A percentile compares a stretch with the other conserved stretches of the same genome.
Conservation (phyloP, 2,797 vertebrate species). For the Sebastes minor region DNA sequence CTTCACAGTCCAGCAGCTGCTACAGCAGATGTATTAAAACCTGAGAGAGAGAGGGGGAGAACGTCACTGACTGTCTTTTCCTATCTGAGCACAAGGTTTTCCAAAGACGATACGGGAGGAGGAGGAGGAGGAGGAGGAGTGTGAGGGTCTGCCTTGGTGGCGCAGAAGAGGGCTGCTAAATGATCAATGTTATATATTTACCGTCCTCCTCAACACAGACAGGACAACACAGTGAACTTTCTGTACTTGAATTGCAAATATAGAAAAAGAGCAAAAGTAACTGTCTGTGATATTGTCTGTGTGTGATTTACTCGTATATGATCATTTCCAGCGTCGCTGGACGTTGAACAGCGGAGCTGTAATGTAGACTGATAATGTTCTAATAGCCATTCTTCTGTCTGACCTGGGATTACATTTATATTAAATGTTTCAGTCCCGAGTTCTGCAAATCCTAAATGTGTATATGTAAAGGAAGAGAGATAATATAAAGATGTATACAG, state of each 20-base stretch:
- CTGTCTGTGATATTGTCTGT: slow-evolving; percentile 63
- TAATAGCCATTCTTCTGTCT: slow-evolving; percentile 67
- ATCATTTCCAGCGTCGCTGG: slow-evolving; percentile 46
- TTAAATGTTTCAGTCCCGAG: slow-evolving; percentile 78
- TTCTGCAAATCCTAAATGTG: slow-evolving; percentile 68
- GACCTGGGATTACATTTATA: slow-evolving; percentile 80
- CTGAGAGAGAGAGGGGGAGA: neutral
- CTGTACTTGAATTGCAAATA: slow-evolving; percentile 50
- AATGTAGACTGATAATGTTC: slow-evolving; percentile 53
- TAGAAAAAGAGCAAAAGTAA: slow-evolving; percentile 60
- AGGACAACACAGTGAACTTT: slow-evolving; percentile 37
- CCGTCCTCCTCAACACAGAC: slow-evolving; percentile 29
- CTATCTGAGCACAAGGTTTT: slow-evolving; percentile 57
- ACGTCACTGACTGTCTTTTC: slow-evolving; percentile 3
- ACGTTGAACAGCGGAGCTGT: slow-evolving; percentile 50
- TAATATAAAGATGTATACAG: slow-evolving; percentile 48
- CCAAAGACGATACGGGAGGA: slow-evolving; percentile 34
- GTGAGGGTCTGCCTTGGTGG: slow-evolving; percentile 14
- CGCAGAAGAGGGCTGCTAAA: slow-evolving; percentile 41
- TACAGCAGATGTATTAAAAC: slow-evolving; percentile 5
- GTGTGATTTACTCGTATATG: slow-evolving; percentile 59
- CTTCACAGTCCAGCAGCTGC: slow-evolving; percentile 35
- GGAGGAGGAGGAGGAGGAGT: neutral
- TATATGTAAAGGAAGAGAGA: slow-evolving; percentile 65
- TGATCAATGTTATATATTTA: slow-evolving; percentile 53